phyloP scores from a whole-genome alignment of 1,140 invertebrate species.

The Physella acuta region DNA sequence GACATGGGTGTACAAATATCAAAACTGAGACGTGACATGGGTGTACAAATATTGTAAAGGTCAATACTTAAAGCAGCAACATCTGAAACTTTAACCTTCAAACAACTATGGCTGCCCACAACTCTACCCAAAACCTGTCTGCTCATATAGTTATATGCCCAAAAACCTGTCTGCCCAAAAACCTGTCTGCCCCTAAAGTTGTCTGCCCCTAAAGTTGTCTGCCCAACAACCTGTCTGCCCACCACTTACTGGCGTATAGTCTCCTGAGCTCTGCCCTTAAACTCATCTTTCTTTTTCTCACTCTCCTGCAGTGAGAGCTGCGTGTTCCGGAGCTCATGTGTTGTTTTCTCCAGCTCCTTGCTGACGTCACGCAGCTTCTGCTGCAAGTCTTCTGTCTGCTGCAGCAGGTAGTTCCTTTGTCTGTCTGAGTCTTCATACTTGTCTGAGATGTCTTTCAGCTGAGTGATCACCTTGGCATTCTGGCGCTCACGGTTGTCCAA shows the following conservation, averaged over 20 bases:
- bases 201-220: too few species aligned
- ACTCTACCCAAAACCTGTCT: too few species aligned
- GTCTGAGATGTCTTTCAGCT: constrained; percentile 50
- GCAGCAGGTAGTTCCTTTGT: constrained; percentile 39
- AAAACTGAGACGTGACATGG: too few species aligned
- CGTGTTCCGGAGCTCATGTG: constrained; percentile 45
- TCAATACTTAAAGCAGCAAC: too few species aligned
- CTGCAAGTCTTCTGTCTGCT: constrained; percentile 47
- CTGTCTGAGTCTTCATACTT: constrained; percentile 48
- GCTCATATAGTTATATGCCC: too few species aligned
- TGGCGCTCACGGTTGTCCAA: constrained; percentile 55
- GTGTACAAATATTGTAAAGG: too few species aligned
- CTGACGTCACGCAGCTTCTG: constrained; percentile 40
- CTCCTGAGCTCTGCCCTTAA: constrained; percentile 55
- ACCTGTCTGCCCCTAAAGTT: too few species aligned
- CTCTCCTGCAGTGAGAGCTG: constrained; percentile 45
- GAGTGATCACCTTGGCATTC: constrained; percentile 51
- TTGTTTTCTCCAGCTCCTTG: constrained; percentile 43
- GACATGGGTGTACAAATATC: too few species aligned
- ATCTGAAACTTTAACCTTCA: too few species aligned
- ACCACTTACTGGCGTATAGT: constrained; percentile 58
- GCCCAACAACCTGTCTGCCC: too few species aligned
- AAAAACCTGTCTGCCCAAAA: too few species aligned
- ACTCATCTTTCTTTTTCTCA: constrained; percentile 54
- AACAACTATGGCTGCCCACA: too few species aligned